Conservation (phyloP, 1,140 invertebrate genomes). For the Conus ventricosus region DNA sequence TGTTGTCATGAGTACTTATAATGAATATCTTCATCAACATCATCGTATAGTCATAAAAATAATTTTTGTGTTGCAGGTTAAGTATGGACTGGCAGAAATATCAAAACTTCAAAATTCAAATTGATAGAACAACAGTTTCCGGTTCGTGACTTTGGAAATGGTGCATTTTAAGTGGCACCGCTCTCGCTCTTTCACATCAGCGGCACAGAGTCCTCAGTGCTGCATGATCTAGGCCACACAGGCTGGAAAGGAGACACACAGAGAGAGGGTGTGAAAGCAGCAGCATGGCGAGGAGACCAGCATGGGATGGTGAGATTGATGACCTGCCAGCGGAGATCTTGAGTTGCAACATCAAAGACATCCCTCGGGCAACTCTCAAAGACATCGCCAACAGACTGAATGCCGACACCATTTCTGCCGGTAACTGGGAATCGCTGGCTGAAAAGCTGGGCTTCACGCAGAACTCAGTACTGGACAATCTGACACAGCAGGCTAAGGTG, state of each 20-base stretch:
- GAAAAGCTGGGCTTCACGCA: constrained; percentile 30
- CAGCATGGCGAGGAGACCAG: neutral
- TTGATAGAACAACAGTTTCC: neutral
- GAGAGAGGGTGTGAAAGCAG: neutral
- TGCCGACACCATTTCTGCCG: neutral
- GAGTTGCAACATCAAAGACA: neutral
- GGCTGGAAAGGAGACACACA: neutral
- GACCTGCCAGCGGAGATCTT: constrained; percentile 22
- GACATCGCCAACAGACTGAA: constrained; percentile 14
- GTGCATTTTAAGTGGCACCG: neutral
- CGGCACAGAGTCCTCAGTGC: neutral
- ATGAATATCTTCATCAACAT: too few relatives aligned
- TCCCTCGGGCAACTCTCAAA: constrained; percentile 10
- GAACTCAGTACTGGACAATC: constrained; percentile 26
- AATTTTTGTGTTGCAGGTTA: too few relatives aligned
- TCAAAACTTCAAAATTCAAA: neutral
- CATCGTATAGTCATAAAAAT: too few relatives aligned
- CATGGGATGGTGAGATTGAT: constrained; percentile 30
- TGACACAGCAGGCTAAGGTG: neutral
- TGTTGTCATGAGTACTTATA: too few relatives aligned
- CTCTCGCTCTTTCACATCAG: neutral
- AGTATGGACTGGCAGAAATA: too few relatives aligned
- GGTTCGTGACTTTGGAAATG: neutral
- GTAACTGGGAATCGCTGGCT: constrained; percentile 21
- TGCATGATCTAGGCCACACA: neutral